Evolutionary conservation across 2,888 invertebrate species (phyloP).

Genomic region (Metacarcinus magister): DNA sequence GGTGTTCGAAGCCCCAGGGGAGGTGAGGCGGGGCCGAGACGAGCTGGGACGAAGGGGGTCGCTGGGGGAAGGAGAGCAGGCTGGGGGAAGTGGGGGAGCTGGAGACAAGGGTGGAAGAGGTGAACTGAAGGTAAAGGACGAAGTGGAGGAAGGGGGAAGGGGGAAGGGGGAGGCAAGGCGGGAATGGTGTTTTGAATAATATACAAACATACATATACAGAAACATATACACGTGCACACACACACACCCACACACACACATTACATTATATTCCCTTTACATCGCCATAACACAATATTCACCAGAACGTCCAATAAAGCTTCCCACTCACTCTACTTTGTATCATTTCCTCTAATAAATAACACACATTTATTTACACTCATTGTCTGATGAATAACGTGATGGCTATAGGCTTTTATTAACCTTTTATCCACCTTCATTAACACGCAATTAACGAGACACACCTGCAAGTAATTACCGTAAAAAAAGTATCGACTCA

Average conservation of each 20-base stretch:
- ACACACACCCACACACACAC: neutral
- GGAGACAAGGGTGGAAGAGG: neutral
- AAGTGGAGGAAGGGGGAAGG: neutral
- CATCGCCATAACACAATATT: neutral
- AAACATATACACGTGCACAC: neutral
- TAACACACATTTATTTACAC: neutral
- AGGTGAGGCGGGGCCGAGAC: neutral
- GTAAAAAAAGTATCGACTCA: neutral
- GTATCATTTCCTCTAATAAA: too few relatives aligned
- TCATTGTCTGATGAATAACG: neutral
- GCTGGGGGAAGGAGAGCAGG: neutral
- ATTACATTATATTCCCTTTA: neutral
- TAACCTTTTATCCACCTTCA: neutral
- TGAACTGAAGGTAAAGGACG: too few relatives aligned
- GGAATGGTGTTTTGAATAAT: neutral
- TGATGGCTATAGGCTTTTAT: neutral
- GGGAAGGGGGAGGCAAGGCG: neutral
- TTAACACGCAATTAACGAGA: too few relatives aligned
- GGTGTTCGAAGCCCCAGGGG: neutral
- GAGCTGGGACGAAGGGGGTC: neutral
- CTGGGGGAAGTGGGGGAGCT: neutral
- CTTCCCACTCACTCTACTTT: neutral
- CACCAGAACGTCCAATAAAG: neutral
- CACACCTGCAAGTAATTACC: neutral
- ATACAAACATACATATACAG: neutral